phyloP scores from a whole-genome alignment of 1,140 invertebrate genomes.

The Lineus longissimus region DNA sequence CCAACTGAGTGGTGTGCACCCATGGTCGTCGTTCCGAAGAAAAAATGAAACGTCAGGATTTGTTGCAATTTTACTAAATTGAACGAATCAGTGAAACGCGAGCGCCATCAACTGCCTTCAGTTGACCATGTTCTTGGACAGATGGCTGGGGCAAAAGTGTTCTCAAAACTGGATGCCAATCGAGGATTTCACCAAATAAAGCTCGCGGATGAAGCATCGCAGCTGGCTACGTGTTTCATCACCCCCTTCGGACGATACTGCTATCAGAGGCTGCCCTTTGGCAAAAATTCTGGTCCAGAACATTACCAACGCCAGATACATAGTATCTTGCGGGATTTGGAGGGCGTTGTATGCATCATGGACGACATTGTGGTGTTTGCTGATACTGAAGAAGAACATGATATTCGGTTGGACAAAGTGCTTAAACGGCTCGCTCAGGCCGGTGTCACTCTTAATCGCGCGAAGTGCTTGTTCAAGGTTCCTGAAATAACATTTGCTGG shows the following conservation, averaged over 20 bases:
- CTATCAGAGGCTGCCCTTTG: neutral
- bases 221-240: too few species aligned
- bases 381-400: neutral
- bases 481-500: conserved; percentile 6
- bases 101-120: too few species aligned
- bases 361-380: neutral
- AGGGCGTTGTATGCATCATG: neutral
- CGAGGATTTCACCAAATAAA: neutral
- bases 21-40: too few species aligned
- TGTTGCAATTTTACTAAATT: too few species aligned
- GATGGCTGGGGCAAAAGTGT: too few species aligned
- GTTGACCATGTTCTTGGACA: too few species aligned
- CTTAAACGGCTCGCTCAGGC: neutral
- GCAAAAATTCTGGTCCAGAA: neutral
- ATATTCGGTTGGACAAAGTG: neutral
- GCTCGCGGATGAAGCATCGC: too few species aligned
- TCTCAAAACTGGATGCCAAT: too few species aligned
- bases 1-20: too few species aligned
- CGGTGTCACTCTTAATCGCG: neutral
- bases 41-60: too few species aligned
- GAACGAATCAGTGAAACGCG: too few species aligned
- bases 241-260: too few species aligned
- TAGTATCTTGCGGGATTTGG: neutral
- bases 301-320: neutral
- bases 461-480: conserved; percentile 3